A percentile compares a stretch with the other conserved stretches of the same genome.
Conservation (phyloP, 2,113 vertebrate species). For the Solea solea region DNA sequence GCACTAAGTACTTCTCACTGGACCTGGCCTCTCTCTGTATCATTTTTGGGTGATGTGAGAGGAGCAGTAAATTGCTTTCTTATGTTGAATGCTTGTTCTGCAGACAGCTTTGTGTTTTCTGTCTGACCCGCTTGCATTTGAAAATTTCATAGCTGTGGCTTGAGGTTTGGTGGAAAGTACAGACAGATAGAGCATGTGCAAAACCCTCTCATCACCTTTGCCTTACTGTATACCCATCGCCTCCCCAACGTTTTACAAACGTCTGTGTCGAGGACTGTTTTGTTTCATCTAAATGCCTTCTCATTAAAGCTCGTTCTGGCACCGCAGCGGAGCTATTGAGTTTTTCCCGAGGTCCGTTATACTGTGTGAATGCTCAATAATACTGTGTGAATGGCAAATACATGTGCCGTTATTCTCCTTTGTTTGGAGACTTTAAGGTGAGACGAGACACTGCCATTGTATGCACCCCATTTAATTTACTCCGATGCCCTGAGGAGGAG, state of each 20-base stretch:
- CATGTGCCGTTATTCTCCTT: slow-evolving; percentile 79
- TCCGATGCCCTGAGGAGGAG: slow-evolving; percentile 45
- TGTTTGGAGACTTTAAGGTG: slow-evolving; percentile 71
- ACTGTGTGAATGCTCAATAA: slow-evolving; percentile 19
- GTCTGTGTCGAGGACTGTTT: slow-evolving; percentile 14
- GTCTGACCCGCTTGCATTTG: slow-evolving; percentile 64
- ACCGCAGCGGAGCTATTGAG: slow-evolving; percentile 21
- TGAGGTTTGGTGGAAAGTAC: slow-evolving; percentile 20
- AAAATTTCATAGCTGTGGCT: slow-evolving; percentile 23
- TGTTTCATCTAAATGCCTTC: slow-evolving; percentile 25
- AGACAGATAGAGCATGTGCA: slow-evolving; percentile 24
- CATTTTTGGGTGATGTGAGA: slow-evolving; percentile 63
- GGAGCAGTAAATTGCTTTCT: slow-evolving; percentile 81
- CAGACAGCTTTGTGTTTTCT: slow-evolving; percentile 53
- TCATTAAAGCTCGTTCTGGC: slow-evolving; percentile 37
- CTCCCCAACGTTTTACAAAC: slow-evolving; percentile 15
- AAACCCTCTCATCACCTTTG: slow-evolving; percentile 23
- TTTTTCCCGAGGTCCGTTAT: slow-evolving; percentile 28
- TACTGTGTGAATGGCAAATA: slow-evolving; percentile 55
- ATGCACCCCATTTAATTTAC: slow-evolving; percentile 79
- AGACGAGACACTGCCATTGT: slow-evolving; percentile 77
- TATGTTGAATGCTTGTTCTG: slow-evolving; percentile 69
- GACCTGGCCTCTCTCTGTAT: slow-evolving; percentile 49
- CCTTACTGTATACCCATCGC: slow-evolving; percentile 19
- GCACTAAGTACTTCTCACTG: slow-evolving; percentile 67